phyloP scores from a whole-genome alignment of 1,140 invertebrate genomes.

The Pseudomyrmex flavicornis region DNA sequence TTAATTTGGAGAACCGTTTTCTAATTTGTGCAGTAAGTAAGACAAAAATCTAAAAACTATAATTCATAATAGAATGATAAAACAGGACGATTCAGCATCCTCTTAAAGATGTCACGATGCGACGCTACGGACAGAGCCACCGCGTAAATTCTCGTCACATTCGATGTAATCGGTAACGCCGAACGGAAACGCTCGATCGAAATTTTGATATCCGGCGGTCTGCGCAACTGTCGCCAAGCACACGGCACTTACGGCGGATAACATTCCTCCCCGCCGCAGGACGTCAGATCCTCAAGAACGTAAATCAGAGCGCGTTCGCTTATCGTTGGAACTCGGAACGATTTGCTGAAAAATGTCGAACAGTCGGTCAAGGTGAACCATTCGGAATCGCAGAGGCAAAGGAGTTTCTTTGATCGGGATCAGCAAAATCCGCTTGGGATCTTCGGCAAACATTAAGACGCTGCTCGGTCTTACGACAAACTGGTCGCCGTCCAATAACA shows the following conservation, averaged over 20 bases:
- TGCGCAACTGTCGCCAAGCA: conserved; percentile 84
- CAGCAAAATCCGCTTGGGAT: conserved; percentile 56
- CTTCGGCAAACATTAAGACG: conserved; percentile 78
- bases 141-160: conserved; percentile 88
- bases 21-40: too few relatives aligned
- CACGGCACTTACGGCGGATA: conserved; percentile 83
- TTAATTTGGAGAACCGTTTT: too few relatives aligned
- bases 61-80: too few relatives aligned
- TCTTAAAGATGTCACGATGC: conserved; percentile 84
- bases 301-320: conserved; percentile 85
- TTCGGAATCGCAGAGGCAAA: conserved; percentile 81
- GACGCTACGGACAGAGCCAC: conserved; percentile 85
- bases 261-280: conserved; percentile 82
- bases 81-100: too few relatives aligned
- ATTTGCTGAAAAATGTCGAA: conserved; percentile 84
- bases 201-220: conserved; percentile 81
- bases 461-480: conserved; percentile 82
- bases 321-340: conserved; percentile 84
- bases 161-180: conserved; percentile 84
- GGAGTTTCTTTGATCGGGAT: conserved; percentile 69
- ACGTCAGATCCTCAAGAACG: conserved; percentile 86
- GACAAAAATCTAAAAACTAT: too few relatives aligned
- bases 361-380: conserved; percentile 84
- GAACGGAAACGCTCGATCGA: conserved; percentile 83
- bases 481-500: conserved; percentile 83